A percentile compares a stretch with the other conserved stretches of the same genome.
Conservation (phyloP, 1,140 invertebrate species). For the Euschistus heros region DNA sequence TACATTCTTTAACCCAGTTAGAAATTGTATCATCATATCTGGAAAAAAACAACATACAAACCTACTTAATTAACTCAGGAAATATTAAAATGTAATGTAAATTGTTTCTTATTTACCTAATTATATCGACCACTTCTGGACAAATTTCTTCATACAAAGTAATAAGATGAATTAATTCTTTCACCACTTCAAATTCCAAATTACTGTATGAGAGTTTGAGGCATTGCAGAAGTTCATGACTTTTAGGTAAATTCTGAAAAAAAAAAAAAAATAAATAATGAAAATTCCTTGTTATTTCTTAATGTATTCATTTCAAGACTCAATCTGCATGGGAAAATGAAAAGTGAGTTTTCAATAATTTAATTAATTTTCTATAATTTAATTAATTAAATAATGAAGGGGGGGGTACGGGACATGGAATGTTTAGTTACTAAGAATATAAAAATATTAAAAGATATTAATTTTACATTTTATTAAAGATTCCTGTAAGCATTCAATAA, state of each 20-base stretch:
- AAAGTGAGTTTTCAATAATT: too few species aligned
- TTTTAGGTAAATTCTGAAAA: not conserved
- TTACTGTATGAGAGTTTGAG: not conserved
- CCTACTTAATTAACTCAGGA: not conserved
- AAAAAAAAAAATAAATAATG: not conserved
- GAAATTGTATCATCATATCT: slow-evolving; percentile 6
- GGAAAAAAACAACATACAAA: not conserved
- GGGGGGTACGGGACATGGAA: too few species aligned
- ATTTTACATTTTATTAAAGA: too few species aligned
- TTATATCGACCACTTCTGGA: slow-evolving; percentile 1
- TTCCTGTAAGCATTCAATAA: too few species aligned
- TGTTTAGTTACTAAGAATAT: too few species aligned
- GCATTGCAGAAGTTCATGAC: not conserved
- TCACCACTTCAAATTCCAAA: not conserved
- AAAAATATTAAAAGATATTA: too few species aligned
- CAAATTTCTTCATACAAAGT: slow-evolving; percentile 1
- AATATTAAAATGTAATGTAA: not conserved
- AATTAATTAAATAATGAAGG: too few species aligned
- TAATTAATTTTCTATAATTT: too few species aligned
- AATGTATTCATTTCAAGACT: too few species aligned
- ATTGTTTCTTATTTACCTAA: slow-evolving; percentile 2
- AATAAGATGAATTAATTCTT: not conserved
- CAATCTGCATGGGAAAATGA: too few species aligned
- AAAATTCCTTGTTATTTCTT: too few species aligned
- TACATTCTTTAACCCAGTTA: not conserved